A percentile compares a stretch with the other conserved stretches of the same genome.
Evolutionary conservation across 2,888 invertebrate genomes (phyloP).

Genomic region (Sarcophaga carnaria): DNA sequence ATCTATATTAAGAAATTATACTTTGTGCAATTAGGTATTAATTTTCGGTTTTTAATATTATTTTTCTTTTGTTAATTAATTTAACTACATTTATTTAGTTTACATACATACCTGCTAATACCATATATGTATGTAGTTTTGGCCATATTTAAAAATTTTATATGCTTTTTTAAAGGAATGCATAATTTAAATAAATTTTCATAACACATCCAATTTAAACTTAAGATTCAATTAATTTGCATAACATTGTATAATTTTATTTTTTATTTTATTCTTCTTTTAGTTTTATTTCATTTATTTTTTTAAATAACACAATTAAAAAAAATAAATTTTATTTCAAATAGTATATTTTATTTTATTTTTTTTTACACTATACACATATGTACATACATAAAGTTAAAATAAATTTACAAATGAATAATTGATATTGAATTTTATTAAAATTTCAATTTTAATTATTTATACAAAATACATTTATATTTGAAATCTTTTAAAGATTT

Average conservation of each 20-base stretch:
- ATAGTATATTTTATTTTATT: conserved; percentile 29
- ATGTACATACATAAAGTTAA: background rate
- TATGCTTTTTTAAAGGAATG: conserved; percentile 55
- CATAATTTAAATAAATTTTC: conserved; percentile 41
- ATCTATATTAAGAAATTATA: background rate
- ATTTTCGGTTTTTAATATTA: background rate
- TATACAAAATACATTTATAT: background rate
- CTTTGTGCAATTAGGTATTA: conserved; percentile 23
- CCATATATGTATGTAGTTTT: conserved; percentile 11
- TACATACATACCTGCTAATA: conserved; percentile 13
- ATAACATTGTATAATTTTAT: background rate
- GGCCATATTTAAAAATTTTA: conserved; percentile 43
- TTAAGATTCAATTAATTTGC: background rate
- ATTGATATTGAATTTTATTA: conserved; percentile 62
- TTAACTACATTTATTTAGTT: background rate
- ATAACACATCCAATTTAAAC: conserved; percentile 39
- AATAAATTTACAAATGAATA: background rate
- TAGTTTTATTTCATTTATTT: conserved; percentile 22
- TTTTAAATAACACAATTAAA: conserved; percentile 21
- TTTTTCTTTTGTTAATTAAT: conserved; percentile 4
- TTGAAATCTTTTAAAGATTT: conserved; percentile 40
- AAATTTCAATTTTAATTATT: conserved; percentile 40
- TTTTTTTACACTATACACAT: conserved; percentile 4
- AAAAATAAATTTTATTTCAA: conserved; percentile 31
- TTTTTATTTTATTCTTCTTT: conserved; percentile 13